These are phyloP conservation scores for Drepanosiphum platanoidis DNA, from an alignment of 2,888 invertebrate species.

Conservation along the genomic window DNA sequence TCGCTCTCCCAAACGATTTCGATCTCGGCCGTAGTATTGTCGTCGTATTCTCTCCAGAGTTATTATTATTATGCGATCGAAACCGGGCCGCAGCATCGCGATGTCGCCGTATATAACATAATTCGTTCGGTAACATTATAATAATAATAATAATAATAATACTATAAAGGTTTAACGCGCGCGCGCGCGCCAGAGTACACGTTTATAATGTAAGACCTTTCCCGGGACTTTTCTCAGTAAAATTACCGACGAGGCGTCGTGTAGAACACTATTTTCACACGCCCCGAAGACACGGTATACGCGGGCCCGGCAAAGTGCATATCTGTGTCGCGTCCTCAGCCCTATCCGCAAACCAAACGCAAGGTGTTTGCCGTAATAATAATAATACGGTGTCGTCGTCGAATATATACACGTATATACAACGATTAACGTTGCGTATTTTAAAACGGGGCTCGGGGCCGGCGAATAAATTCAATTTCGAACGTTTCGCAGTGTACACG, in stretches of 20 bases:
- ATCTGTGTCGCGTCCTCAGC: conserved; percentile 24
- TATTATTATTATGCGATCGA: too few relatives aligned
- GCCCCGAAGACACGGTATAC: conserved; percentile 6
- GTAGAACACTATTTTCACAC: conserved; percentile 37
- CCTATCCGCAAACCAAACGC: not conserved
- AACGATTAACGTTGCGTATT: not conserved
- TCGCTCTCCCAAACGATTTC: too few relatives aligned
- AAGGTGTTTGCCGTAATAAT: too few relatives aligned
- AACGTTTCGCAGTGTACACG: not conserved
- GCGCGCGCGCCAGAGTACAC: not conserved
- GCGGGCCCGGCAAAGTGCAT: conserved; percentile 46
- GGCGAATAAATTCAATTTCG: not conserved
- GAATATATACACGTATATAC: not conserved
- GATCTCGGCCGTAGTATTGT: too few relatives aligned
- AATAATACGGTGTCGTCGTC: not conserved
- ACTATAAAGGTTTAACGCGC: too few relatives aligned
- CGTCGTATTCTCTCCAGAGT: too few relatives aligned
- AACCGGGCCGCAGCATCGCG: too few relatives aligned
- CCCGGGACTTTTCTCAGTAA: not conserved
- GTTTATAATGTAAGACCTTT: not conserved
- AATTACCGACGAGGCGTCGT: not conserved
- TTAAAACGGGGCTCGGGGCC: not conserved
- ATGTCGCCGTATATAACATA: too few relatives aligned
- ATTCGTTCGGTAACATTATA: too few relatives aligned
- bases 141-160: too few relatives aligned